These are phyloP conservation scores for Holocentrus rufus DNA, from an alignment of 2,797 vertebrate species.

Conservation along the genomic window DNA sequence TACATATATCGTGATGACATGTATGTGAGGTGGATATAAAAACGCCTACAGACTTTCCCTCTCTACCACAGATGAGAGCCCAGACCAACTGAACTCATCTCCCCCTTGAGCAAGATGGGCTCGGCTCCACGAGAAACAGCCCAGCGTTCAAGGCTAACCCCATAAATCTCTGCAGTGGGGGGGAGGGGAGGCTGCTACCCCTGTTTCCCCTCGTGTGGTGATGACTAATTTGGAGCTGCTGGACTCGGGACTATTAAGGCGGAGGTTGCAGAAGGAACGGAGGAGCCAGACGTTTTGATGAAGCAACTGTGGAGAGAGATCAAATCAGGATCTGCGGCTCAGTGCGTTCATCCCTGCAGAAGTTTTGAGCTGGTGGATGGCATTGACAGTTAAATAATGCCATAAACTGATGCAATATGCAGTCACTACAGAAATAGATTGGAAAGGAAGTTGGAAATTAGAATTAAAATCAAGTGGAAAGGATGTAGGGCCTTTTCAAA, in stretches of 20 bases:
- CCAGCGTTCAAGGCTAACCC: conserved; percentile 82
- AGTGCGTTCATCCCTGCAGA: neutral
- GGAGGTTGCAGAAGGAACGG: conserved; percentile 63
- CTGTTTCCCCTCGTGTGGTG: conserved; percentile 46
- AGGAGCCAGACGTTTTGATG: conserved; percentile 26
- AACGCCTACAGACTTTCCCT: neutral
- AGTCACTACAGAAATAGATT: neutral
- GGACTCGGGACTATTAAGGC: conserved; percentile 62
- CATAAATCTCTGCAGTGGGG: conserved; percentile 80
- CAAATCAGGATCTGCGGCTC: conserved; percentile 27
- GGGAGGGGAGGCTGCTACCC: conserved; percentile 17
- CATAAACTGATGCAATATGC: too few relatives aligned
- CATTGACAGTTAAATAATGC: neutral
- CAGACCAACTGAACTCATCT: conserved; percentile 35
- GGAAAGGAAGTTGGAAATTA: too few relatives aligned
- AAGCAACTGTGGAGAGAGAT: conserved; percentile 3
- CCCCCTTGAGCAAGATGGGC: conserved; percentile 68
- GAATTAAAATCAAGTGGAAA: neutral
- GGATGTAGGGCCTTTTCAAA: neutral
- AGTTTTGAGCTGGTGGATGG: neutral
- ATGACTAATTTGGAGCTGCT: conserved; percentile 72
- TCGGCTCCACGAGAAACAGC: conserved; percentile 73
- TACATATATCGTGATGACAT: conserved; percentile 46
- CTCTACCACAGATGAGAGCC: conserved; percentile 36
- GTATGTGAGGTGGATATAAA: conserved; percentile 29